These are phyloP conservation scores for Colinus virginianus DNA, from an alignment of 2,113 vertebrate species.

Conservation along the genomic window DNA sequence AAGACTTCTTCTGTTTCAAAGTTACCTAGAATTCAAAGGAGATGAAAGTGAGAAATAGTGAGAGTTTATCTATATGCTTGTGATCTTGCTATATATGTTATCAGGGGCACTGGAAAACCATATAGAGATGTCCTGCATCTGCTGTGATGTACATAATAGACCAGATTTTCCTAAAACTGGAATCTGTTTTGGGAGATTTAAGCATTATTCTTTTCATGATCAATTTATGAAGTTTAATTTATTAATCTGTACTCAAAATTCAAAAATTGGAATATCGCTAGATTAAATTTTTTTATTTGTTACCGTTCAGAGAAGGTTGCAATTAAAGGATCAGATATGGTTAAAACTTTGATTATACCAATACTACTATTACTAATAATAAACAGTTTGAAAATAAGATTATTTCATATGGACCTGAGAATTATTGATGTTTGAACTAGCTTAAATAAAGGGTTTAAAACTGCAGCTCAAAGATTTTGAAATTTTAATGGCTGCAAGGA, in stretches of 20 bases:
- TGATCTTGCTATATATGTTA: background rate
- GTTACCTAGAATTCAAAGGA: background rate
- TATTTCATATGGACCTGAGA: background rate
- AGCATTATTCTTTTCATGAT: constrained; percentile 16
- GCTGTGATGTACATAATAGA: background rate
- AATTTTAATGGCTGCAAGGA: constrained; percentile 23
- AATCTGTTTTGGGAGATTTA: constrained; percentile 38
- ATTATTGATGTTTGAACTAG: constrained; percentile 12
- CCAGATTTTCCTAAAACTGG: constrained; percentile 11
- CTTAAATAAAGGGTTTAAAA: constrained; percentile 50
- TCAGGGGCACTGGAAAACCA: background rate
- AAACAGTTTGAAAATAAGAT: constrained; percentile 13
- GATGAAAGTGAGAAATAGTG: background rate
- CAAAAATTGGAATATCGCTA: background rate
- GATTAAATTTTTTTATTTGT: background rate
- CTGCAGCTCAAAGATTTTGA: constrained; percentile 45
- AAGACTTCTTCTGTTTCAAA: background rate
- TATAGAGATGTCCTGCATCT: background rate
- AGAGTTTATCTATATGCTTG: background rate
- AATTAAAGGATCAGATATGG: background rate
- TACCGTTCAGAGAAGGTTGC: background rate
- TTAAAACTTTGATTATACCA: background rate
- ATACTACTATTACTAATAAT: background rate
- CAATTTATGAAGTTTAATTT: constrained; percentile 38
- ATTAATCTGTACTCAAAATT: constrained; percentile 23